These are phyloP conservation scores for Oreohelix idahoensis DNA, from an alignment of 1,140 invertebrate species.

Conservation along the genomic window DNA sequence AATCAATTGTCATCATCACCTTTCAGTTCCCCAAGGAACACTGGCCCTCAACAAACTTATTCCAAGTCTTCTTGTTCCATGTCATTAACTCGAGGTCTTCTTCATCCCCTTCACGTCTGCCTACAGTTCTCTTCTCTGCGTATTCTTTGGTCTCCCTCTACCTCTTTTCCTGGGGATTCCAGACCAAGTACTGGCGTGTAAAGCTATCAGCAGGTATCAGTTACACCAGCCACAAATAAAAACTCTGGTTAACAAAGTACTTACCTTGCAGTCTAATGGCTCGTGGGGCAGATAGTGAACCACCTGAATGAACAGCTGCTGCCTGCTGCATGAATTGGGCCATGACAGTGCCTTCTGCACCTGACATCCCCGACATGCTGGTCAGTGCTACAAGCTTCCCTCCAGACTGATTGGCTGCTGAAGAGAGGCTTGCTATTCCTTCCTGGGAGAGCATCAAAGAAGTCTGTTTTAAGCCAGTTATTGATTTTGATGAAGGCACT, in stretches of 20 bases:
- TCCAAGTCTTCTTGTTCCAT: no score
- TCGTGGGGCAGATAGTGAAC: neutral
- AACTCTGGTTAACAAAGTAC: neutral
- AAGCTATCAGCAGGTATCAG: no score
- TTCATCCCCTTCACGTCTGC: no score
- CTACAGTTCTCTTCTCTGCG: no score
- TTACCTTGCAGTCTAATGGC: constrained; percentile 31
- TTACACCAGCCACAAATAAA: no score
- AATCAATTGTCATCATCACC: no score
- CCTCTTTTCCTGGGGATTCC: no score
- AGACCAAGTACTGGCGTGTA: no score
- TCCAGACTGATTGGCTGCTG: constrained; percentile 27
- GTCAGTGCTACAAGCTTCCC: constrained; percentile 45
- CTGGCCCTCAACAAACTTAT: no score
- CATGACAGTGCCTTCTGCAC: constrained; percentile 57
- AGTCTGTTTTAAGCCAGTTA: constrained; percentile 26
- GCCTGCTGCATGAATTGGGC: constrained; percentile 64
- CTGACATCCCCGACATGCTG: constrained; percentile 24
- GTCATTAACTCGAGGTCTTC: no score
- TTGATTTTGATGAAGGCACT: constrained; percentile 13
- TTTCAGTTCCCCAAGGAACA: no score
- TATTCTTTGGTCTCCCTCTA: no score
- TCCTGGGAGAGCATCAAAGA: constrained; percentile 44
- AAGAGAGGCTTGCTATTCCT: constrained; percentile 34
- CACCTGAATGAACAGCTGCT: constrained; percentile 45